A percentile compares a stretch with the other conserved stretches of the same genome.
These are phyloP conservation scores for Pemphigus obesinymphae DNA, from an alignment of 1,140 invertebrate species.

Conservation along the genomic window DNA sequence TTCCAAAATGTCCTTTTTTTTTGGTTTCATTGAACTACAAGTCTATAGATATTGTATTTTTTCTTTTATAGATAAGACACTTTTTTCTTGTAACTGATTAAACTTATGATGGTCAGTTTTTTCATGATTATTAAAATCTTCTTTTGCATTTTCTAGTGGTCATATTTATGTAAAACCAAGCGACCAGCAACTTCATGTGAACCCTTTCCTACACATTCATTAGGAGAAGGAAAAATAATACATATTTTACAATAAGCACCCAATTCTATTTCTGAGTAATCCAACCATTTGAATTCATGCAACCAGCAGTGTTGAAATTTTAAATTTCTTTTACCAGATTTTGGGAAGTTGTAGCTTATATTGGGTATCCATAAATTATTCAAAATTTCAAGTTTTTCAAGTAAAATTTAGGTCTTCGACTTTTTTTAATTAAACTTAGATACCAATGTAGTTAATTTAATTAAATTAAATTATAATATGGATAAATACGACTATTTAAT, in stretches of 20 bases:
- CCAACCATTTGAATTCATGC: background rate
- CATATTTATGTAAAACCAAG: background rate
- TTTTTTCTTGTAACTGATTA: constrained; percentile 20
- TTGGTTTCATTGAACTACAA: background rate
- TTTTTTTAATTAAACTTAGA: too few species aligned
- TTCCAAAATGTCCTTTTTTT: background rate
- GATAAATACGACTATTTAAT: too few species aligned
- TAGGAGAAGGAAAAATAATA: background rate
- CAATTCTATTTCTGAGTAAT: background rate
- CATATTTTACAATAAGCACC: background rate
- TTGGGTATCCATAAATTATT: background rate
- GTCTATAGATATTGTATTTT: constrained; percentile 30
- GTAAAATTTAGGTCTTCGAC: too few species aligned
- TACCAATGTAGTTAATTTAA: too few species aligned
- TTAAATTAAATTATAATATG: too few species aligned
- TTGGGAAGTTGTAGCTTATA: background rate
- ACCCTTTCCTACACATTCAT: background rate
- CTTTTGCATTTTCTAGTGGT: background rate
- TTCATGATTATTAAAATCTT: background rate
- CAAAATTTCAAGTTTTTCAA: too few species aligned
- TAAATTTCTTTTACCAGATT: constrained; percentile 1
- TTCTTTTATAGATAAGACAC: constrained; percentile 42
- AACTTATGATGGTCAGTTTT: background rate
- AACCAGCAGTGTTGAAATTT: background rate
- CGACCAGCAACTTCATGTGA: background rate